Conservation (phyloP, 2,888 invertebrate species). For the Dryococelus australis region DNA sequence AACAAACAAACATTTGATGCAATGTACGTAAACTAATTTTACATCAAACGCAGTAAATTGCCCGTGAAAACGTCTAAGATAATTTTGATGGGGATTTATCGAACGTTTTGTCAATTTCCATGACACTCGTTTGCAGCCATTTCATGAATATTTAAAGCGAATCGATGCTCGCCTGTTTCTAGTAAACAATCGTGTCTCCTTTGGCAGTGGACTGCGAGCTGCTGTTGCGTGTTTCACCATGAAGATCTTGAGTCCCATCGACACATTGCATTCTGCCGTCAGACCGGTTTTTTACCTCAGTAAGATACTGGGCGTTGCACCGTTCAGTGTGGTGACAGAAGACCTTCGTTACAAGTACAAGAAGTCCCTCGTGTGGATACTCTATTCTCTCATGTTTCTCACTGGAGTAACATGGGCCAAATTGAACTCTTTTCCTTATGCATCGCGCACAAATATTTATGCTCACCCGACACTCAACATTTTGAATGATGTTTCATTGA, state of each 20-base stretch:
- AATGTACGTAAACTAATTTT: too few species aligned
- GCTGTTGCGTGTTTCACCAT: background rate
- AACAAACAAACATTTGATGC: too few species aligned
- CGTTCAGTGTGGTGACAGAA: background rate
- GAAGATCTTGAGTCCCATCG: background rate
- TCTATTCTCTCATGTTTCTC: background rate
- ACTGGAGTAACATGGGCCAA: background rate
- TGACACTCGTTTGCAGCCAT: too few species aligned
- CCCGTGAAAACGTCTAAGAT: too few species aligned
- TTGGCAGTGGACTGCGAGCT: background rate
- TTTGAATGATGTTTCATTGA: background rate
- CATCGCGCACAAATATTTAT: background rate
- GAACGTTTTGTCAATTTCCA: too few species aligned
- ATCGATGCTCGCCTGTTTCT: too few species aligned
- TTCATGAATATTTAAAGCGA: too few species aligned
- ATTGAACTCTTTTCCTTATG: background rate
- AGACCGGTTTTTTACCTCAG: background rate
- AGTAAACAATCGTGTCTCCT: too few species aligned
- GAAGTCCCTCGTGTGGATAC: background rate
- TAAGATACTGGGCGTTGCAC: background rate
- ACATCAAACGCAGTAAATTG: too few species aligned
- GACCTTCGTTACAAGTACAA: background rate
- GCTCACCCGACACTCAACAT: background rate
- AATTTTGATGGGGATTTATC: too few species aligned
- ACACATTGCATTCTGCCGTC: background rate